phyloP scores from a whole-genome alignment of 2,113 vertebrate species.

The Scomber colias region DNA sequence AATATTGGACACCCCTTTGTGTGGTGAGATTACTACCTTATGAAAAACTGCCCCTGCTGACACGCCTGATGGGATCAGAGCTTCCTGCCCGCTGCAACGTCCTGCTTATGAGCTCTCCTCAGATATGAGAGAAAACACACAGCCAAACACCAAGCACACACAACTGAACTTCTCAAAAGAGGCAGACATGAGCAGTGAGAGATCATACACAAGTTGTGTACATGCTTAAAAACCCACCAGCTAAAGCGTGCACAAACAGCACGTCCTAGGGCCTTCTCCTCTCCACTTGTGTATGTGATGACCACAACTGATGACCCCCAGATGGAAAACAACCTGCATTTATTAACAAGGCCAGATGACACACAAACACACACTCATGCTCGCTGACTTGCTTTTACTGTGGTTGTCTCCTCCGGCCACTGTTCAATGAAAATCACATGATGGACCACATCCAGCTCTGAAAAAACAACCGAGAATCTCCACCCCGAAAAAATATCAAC shows the following conservation, averaged over 20 bases:
- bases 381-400: conserved; percentile 34
- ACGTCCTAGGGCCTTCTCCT: conserved; percentile 14
- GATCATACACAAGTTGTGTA: conserved; percentile 4
- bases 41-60: conserved; percentile 82
- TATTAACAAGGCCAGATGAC: conserved; percentile 65
- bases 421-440: conserved; percentile 74
- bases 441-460: conserved; percentile 60
- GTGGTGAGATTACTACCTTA: conserved; percentile 81
- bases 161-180: conserved; percentile 17
- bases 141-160: conserved; percentile 43
- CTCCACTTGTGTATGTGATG: conserved; percentile 34
- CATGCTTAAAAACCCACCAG: conserved; percentile 9
- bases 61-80: conserved; percentile 77
- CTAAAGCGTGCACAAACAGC: conserved; percentile 15
- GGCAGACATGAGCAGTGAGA: conserved; percentile 3
- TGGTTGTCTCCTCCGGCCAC: conserved; percentile 62
- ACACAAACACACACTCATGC: conserved; percentile 55
- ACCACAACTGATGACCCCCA: conserved; percentile 59
- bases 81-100: conserved; percentile 68
- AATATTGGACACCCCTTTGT: conserved; percentile 80
- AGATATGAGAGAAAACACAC: conserved; percentile 48
- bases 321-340: conserved; percentile 72
- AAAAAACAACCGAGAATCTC: conserved; percentile 53
- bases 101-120: conserved; percentile 60
- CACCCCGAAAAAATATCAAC: conserved; percentile 65